Percentiles rank a stretch among this genome's conserved stretches.
These are phyloP conservation scores for Xerus rutilus DNA, from an alignment of 2,797 vertebrate species.

Conservation along the genomic window DNA sequence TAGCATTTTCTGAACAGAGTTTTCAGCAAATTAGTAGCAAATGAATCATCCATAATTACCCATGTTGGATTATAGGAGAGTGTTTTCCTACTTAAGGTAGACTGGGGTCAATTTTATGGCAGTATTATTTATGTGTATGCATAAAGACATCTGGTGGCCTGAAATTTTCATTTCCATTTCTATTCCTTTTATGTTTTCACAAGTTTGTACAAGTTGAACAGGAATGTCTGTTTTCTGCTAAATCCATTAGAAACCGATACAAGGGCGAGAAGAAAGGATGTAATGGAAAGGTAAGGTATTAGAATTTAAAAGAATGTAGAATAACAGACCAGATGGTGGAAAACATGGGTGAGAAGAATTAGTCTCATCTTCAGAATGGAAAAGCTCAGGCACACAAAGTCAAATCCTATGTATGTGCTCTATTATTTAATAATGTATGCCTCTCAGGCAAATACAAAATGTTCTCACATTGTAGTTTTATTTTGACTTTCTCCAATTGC, in stretches of 20 bases:
- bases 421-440: not conserved
- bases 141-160: slow-evolving; percentile 75
- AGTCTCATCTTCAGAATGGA: not conserved
- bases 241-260: slow-evolving; percentile 71
- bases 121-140: slow-evolving; percentile 68
- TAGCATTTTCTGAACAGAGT: slow-evolving; percentile 66
- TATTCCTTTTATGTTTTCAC: slow-evolving; percentile 72
- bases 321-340: not conserved
- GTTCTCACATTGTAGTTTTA: not conserved
- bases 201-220: slow-evolving; percentile 61
- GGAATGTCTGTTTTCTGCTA: slow-evolving; percentile 71
- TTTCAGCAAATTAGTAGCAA: slow-evolving; percentile 79
- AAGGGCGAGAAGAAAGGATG: slow-evolving; percentile 61
- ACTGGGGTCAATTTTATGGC: slow-evolving; percentile 68
- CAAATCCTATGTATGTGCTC: not conserved
- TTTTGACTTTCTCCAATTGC: not conserved
- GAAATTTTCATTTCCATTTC: slow-evolving; percentile 68
- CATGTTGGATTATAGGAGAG: slow-evolving; percentile 55
- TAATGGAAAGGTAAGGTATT: slow-evolving; percentile 29
- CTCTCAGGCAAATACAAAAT: not conserved
- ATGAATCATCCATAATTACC: slow-evolving; percentile 73
- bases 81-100: slow-evolving; percentile 77
- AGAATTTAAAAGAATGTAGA: slow-evolving; percentile 52
- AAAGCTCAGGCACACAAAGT: not conserved
- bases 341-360: slow-evolving; percentile 7